Evolutionary conservation across 2,888 invertebrate genomes (phyloP).

Genomic region (Callinectes sapidus): DNA sequence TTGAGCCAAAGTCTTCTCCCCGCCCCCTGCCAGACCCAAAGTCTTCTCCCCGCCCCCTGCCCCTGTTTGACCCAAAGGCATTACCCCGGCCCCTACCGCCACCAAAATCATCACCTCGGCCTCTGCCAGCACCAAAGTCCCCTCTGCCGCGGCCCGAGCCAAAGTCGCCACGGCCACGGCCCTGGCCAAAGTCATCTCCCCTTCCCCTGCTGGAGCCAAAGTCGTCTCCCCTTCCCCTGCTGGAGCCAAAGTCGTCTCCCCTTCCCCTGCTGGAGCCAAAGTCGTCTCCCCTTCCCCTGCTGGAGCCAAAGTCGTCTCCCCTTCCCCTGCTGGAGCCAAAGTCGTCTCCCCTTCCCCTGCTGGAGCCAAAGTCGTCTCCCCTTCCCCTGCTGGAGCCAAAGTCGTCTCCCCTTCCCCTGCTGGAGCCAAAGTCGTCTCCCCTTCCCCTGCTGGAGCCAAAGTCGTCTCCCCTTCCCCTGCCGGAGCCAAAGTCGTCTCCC

Average conservation of each 20-base stretch:
- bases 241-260: background rate
- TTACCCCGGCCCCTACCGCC: background rate
- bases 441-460: constrained; percentile 14
- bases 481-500: background rate
- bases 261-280: background rate
- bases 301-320: background rate
- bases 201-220: background rate
- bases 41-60: constrained; percentile 24
- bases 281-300: background rate
- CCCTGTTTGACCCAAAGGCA: background rate
- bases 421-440: constrained; percentile 11
- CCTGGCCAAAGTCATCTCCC: constrained; percentile 7
- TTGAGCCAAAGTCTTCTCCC: background rate
- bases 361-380: background rate
- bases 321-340: background rate
- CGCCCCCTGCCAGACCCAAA: constrained; percentile 15
- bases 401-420: background rate
- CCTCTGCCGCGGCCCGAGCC: constrained; percentile 22
- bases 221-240: background rate
- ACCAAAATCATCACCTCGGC: background rate
- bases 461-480: background rate
- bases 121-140: background rate
- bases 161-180: constrained; percentile 35
- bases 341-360: background rate
- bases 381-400: background rate